Base-by-base conservation (phyloP, 1,140 invertebrate species). In the Heterodera carotae region DNA sequence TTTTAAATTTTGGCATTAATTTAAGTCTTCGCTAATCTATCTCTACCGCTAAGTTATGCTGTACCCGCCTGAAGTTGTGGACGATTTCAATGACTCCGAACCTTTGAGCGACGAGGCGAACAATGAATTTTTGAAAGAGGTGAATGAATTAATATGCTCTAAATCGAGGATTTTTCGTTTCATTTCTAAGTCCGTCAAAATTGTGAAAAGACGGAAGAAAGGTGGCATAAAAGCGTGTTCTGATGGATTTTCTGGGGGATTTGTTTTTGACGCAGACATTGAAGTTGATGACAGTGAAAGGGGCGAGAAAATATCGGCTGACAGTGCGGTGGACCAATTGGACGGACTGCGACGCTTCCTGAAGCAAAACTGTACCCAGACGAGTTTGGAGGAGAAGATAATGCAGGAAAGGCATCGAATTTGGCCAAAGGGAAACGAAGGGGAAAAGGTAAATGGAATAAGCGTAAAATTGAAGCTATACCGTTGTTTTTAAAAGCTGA, bases 301-400 rank as follows among this genome's bases (percentile, higher is more conserved):
- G 18, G 70, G 25, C 4, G 25, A 18, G 5, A 22, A 56, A 12
- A 25, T 12, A 31, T 25, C 39, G 25, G 7, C 27, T 62, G 36
- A n/a, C 59, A 48, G n/a, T 29, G 15, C 15, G 2, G 59, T 62
- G 36, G 64, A 74, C 36, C 34, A 74, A 29, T 31, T 74, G 25
- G 72, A 62, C 31, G 72, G 72, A 34, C 64, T 74, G 15, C 43
- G 56, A 36, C 59, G 34, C 15, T 74, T 74, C 64, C 22, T 74
- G 34, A 74, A 74, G 56, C 31, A 62, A 62, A 74, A 74, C 64
- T 33, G 64, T 29, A n/a, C 25, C 1, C 34, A 36, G 27, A 62
- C 72, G 36, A 74, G 33, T 36, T 56, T 74, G 33, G 56, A 27
- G 25, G 72, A 74, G 64, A 74, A 62, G 29, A 74, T 74, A 25